These are phyloP conservation scores for Poeciliopsis gracilis DNA, from an alignment of 2,797 vertebrate genomes.

Conservation along the genomic window DNA sequence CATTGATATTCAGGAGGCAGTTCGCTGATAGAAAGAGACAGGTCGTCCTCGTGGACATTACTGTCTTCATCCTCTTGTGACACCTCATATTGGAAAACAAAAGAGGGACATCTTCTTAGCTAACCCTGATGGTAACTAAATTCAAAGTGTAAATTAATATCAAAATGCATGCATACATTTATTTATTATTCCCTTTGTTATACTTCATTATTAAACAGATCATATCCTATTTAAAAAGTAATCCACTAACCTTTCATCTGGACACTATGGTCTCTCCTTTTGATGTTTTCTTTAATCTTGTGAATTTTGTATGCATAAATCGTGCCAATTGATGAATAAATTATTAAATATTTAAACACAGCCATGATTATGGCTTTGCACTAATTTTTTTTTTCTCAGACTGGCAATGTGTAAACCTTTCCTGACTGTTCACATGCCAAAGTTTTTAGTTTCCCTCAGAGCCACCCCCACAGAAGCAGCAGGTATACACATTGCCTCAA, in stretches of 20 bases:
- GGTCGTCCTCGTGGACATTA: slow-evolving; percentile 83
- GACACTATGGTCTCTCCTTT: slow-evolving; percentile 77
- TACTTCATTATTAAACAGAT: slow-evolving; percentile 31
- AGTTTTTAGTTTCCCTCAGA: slow-evolving; percentile 74
- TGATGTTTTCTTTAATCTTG: slow-evolving; percentile 62
- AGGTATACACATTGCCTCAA: slow-evolving; percentile 81
- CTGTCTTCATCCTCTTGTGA: slow-evolving; percentile 84
- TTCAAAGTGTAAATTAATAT: slow-evolving; percentile 22
- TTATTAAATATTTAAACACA: slow-evolving; percentile 58
- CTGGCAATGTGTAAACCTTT: slow-evolving; percentile 85
- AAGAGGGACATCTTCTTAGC: slow-evolving; percentile 16
- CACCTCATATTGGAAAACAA: slow-evolving; percentile 74
- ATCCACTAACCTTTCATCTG: slow-evolving; percentile 83
- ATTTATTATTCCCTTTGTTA: slow-evolving; percentile 40
- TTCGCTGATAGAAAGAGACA: slow-evolving; percentile 87
- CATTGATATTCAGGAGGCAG: slow-evolving; percentile 84
- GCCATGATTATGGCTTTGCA: slow-evolving; percentile 66
- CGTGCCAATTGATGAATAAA: slow-evolving; percentile 66
- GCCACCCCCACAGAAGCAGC: slow-evolving; percentile 80
- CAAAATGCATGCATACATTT: slow-evolving; percentile 47
- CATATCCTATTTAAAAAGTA: slow-evolving; percentile 51
- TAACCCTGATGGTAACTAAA: neutral
- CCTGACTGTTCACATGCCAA: slow-evolving; percentile 77
- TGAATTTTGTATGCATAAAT: slow-evolving; percentile 53
- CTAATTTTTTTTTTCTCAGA: slow-evolving; percentile 64